Percentiles rank a stretch among this genome's conserved stretches.
phyloP scores from a whole-genome alignment of 2,113 vertebrate species.

The Muntiacus muntjak region DNA sequence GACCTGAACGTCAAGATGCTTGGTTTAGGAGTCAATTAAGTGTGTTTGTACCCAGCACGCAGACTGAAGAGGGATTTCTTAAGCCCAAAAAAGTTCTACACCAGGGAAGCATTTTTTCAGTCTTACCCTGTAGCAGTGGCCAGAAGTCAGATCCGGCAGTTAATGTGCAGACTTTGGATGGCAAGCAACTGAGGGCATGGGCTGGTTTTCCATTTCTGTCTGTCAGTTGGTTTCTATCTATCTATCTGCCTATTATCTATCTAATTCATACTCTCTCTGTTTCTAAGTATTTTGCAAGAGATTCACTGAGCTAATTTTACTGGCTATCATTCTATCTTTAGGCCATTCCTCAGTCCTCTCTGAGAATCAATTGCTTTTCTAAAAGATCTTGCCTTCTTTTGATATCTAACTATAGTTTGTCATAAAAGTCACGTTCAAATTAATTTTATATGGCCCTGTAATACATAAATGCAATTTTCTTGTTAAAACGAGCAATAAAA shows the following conservation, averaged over 20 bases:
- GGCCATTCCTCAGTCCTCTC: constrained; percentile 26
- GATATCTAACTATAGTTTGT: not conserved
- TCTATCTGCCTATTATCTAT: not conserved
- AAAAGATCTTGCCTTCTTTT: constrained; percentile 3
- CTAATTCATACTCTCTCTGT: constrained; percentile 3
- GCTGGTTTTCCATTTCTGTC: not conserved
- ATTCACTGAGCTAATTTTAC: constrained; percentile 8
- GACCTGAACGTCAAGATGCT: constrained; percentile 34
- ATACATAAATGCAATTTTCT: not conserved
- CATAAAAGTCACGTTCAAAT: not conserved
- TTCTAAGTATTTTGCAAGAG: constrained; percentile 30
- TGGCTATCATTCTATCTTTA: constrained; percentile 12
- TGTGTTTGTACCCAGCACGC: not conserved
- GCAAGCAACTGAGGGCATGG: constrained; percentile 41
- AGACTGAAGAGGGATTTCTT: not conserved
- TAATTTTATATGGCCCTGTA: not conserved
- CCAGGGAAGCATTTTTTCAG: constrained; percentile 10
- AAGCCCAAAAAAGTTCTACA: not conserved
- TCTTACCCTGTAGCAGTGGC: not conserved
- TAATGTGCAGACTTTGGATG: constrained; percentile 2
- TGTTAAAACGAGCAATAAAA: not conserved
- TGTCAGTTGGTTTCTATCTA: not conserved
- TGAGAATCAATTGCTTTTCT: constrained; percentile 25
- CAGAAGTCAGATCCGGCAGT: not conserved
- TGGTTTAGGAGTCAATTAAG: not conserved